Evolutionary conservation across 2,888 invertebrate genomes (phyloP).

Genomic region (Drosophila imparisetae): DNA sequence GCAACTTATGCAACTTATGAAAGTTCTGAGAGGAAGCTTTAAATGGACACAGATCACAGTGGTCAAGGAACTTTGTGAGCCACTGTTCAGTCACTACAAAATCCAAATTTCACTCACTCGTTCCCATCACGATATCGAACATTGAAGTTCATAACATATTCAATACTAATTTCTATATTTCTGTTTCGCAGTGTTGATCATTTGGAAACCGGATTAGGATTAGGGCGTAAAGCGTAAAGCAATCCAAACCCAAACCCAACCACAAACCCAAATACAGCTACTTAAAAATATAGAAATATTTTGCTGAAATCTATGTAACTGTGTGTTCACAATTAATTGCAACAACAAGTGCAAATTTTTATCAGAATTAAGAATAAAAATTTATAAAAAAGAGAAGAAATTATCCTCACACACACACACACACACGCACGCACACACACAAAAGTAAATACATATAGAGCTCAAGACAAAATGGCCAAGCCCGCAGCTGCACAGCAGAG

Average conservation of each 20-base stretch:
- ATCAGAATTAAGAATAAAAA: conserved; percentile 26
- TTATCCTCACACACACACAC: not conserved
- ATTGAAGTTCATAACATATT: not conserved
- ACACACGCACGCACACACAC: not conserved
- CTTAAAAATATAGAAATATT: conserved; percentile 44
- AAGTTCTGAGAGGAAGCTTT: not conserved
- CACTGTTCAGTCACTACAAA: not conserved
- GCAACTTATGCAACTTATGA: conserved; percentile 34
- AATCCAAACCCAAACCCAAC: conserved; percentile 29
- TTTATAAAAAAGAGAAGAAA: not conserved
- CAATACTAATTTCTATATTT: not conserved
- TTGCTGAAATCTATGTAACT: conserved; percentile 62
- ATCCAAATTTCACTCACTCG: not conserved
- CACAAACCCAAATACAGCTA: conserved; percentile 47
- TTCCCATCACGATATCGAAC: not conserved
- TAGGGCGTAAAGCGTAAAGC: conserved; percentile 11
- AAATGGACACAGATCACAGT: not conserved
- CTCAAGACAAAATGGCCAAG: conserved; percentile 63
- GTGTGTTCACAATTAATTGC: conserved; percentile 70
- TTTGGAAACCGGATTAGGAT: conserved; percentile 28
- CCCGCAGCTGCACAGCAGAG: conserved; percentile 24
- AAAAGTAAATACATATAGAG: conserved; percentile 23
- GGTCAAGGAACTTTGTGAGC: not conserved
- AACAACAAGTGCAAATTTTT: conserved; percentile 66
- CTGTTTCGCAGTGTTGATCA: conserved; percentile 32